Conservation (phyloP, 2,113 vertebrate species). For the Oncorhynchus clarkii region DNA sequence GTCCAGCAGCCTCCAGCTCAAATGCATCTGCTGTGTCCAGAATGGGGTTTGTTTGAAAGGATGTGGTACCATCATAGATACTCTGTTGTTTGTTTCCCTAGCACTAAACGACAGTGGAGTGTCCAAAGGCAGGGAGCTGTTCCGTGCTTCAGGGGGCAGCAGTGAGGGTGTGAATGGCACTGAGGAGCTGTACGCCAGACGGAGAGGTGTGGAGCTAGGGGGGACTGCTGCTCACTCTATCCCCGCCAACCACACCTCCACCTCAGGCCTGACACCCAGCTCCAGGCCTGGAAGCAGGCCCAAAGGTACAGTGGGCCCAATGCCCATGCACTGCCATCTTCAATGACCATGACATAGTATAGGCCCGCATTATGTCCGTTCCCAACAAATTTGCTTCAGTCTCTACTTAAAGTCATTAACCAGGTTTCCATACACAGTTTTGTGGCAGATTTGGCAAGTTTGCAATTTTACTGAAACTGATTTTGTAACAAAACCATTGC, state of each 20-base stretch:
- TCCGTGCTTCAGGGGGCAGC: constrained; percentile 69
- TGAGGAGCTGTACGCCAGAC: constrained; percentile 45
- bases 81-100: constrained; percentile 32
- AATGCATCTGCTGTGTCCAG: constrained; percentile 1
- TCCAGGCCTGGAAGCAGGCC: constrained; percentile 65
- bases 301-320: constrained; percentile 70
- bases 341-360: too few relatives aligned
- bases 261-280: constrained; percentile 62
- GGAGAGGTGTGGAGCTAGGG: constrained; percentile 63
- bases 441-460: too few relatives aligned
- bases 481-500: too few relatives aligned
- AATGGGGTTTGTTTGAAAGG: neutral
- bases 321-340: too few relatives aligned
- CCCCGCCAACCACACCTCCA: constrained; percentile 25
- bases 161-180: constrained; percentile 72
- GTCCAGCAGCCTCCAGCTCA: neutral
- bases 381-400: too few relatives aligned
- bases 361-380: too few relatives aligned
- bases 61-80: neutral
- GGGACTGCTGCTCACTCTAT: constrained; percentile 33
- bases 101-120: constrained; percentile 56
- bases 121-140: constrained; percentile 67
- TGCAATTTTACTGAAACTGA: too few relatives aligned
- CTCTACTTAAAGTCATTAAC: too few relatives aligned
- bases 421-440: too few relatives aligned